Evolutionary conservation across 2,113 vertebrate genomes (phyloP).

Genomic region (Corythornis vintsioides): DNA sequence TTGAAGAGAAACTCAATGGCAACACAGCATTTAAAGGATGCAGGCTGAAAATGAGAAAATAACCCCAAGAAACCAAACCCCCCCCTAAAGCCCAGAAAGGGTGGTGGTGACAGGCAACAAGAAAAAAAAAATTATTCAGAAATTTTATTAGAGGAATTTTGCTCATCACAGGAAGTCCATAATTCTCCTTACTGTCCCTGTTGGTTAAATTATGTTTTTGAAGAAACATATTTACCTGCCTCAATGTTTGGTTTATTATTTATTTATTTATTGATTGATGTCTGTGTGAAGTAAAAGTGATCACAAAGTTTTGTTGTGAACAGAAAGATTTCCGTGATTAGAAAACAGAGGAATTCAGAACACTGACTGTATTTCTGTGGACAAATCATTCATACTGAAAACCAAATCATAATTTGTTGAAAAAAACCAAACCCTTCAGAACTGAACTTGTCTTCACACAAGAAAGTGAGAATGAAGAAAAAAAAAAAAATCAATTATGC

Average conservation of each 20-base stretch:
- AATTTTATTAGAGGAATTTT: background rate
- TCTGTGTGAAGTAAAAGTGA: background rate
- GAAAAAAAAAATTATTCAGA: background rate
- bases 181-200: background rate
- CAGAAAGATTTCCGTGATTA: background rate
- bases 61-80: too few relatives aligned
- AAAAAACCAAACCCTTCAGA: accelerated
- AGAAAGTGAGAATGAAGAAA: background rate
- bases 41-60: too few relatives aligned
- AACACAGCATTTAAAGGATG: background rate
- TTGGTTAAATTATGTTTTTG: background rate
- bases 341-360: background rate
- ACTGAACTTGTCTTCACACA: background rate
- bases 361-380: background rate
- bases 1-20: background rate
- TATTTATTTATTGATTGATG: background rate
- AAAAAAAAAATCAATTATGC: background rate
- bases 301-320: background rate
- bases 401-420: background rate
- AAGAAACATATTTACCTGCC: background rate
- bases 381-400: background rate
- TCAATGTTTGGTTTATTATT: too few relatives aligned
- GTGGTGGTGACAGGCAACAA: accelerated
- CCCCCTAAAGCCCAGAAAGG: too few relatives aligned
- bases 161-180: background rate